Base-by-base conservation (phyloP, 2,797 vertebrate genomes). In the Silurus aristotelis region DNA sequence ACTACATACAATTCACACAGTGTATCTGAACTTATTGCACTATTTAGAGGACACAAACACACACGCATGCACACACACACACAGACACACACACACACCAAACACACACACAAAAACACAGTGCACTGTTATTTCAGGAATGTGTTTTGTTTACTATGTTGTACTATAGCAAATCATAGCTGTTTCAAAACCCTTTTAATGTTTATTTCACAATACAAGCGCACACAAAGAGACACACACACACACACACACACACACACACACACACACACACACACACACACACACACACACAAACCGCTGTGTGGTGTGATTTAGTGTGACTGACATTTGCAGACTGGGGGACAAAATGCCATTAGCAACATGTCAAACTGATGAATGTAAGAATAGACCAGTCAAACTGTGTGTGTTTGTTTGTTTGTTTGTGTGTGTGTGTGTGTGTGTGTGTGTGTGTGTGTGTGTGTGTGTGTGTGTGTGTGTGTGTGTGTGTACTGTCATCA, bases 291-390 rank as follows among this genome's bases (percentile, higher is more conserved):
- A 76, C 73, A 68, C 63, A 52, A 17, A 31, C n/a, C 31, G 4
- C 52, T 82, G 52, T 38, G 83, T 68, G 70, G 73, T 79, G 48
- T 73, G 87, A 71, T 82, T 85, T 78, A 70, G 55, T 25, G 46
- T 79, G 75, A 78, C 58, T 85, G 84, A 83, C 63, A 70, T 72
- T 83, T 83, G 76, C 25, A 81, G 70, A 72, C 78, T 48, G 60
- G 79, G 81, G 78, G 73, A 84, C 46, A 87, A 85, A 87, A 84
- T 78, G 83, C 70, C 72, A 85, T 87, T 85, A 82, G 86, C 86
- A 87, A 31, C 46, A 78, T 82, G 83, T 82, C 83, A 87, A 80
- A 78, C 38, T 52, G 60, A 85, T 68, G 60, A 77, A 81, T 83
- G 70, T 64, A 83, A 85, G 80, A 87, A 85, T 83, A 87, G 83